phyloP scores from a whole-genome alignment of 2,113 vertebrate species.

The Anarrhichthys ocellatus region DNA sequence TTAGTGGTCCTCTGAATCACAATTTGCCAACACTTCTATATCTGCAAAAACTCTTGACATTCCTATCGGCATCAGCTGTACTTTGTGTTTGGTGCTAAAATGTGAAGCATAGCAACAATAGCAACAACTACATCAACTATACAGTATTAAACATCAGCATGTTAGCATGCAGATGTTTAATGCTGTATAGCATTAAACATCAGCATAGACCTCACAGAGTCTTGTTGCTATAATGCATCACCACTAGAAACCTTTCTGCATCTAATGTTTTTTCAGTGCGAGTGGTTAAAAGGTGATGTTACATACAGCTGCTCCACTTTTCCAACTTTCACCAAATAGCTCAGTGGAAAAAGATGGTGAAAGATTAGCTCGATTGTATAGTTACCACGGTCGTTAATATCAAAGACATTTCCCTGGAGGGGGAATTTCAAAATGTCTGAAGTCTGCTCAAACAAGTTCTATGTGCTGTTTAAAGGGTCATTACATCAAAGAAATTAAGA shows the following conservation, averaged over 20 bases:
- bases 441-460: slow-evolving; percentile 57
- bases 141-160: background rate
- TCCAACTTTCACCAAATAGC: slow-evolving; percentile 64
- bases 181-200: background rate
- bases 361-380: slow-evolving; percentile 70
- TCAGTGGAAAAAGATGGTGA: slow-evolving; percentile 79
- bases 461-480: slow-evolving; percentile 59
- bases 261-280: slow-evolving; percentile 36
- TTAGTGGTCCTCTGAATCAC: background rate
- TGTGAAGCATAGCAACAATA: background rate
- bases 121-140: background rate
- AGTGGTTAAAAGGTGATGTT: slow-evolving; percentile 62
- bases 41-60: background rate
- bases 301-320: slow-evolving; percentile 56
- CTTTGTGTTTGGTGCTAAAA: background rate
- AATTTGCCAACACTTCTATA: background rate
- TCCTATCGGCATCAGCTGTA: background rate
- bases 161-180: background rate
- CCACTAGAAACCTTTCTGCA: slow-evolving; percentile 38
- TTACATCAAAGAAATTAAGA: slow-evolving; percentile 69
- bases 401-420: slow-evolving; percentile 58
- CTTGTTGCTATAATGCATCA: slow-evolving; percentile 7
- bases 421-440: slow-evolving; percentile 64
- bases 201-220: slow-evolving; percentile 11
- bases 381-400: slow-evolving; percentile 62